Evolutionary conservation across 2,888 invertebrate species (phyloP), one percentile per base, ranked within the genome.

Genomic region (Noctua comes): DNA sequence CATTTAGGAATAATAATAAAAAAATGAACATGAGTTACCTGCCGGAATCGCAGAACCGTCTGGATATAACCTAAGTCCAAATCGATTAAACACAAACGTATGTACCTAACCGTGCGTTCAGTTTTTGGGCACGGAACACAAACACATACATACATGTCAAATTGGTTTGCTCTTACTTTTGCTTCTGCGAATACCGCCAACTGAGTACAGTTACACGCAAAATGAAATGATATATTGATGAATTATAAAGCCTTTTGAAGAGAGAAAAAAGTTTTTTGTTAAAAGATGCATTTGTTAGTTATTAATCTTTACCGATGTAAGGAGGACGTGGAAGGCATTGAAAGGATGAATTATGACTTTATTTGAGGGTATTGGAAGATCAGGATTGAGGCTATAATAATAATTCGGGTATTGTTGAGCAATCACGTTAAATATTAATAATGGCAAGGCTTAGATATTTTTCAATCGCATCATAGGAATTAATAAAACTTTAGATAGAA

Each of bases 121-220:
- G 90, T 92, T 94, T 93, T 90, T 93, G 93, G 93, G 88, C 84
- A 70, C 83, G 83, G 70, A 75, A 43, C 85, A 87, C 90, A 92
- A 91, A 90, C 87, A 90, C 87, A 94, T 93, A 94, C 91, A 92
- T 84, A 88, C 88, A 90, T 75, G 79, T 77, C 91, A 91, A 93
- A 94, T 94, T 91, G 91, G 90, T 93, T 93, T 93, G 91, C 86
- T 91, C 90, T 91, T 91, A 90, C 93, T 92, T 94, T 91, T 91
- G 91, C 91, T 95, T 94, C 94, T 91, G 87, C 89, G 94, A 95
- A 95, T 90, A 88, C 87, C 88, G 86, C 92, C 90, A 83, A 89
- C 91, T 75, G 87, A 7, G 94, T 94, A 95, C 93, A 87, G 82
- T 90, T 87, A 81, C n/a, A 59, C 1, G 48, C 77, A 83, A 84